phyloP scores from a whole-genome alignment of 2,888 invertebrate genomes.

The Biston stratarius region DNA sequence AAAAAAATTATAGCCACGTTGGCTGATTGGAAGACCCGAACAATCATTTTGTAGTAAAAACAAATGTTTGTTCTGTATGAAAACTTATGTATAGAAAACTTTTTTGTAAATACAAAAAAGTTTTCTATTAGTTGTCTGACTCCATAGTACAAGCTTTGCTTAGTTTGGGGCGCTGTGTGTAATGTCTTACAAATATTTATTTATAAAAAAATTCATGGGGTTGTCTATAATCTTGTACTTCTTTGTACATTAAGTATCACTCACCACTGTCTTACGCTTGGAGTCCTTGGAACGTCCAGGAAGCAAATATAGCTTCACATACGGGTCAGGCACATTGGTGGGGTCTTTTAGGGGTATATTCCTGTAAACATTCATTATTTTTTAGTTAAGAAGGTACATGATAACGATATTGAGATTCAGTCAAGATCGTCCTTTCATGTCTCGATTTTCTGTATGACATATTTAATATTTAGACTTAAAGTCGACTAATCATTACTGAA shows the following conservation, averaged over 20 bases:
- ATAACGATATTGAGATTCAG: not conserved
- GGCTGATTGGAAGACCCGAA: too few species aligned
- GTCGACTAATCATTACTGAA: not conserved
- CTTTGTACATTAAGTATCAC: conserved; percentile 48
- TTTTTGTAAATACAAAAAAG: too few species aligned
- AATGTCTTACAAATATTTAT: too few species aligned
- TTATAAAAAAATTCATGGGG: too few species aligned
- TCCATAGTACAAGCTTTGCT: too few species aligned
- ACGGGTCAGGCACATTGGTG: conserved; percentile 94
- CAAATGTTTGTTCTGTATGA: too few species aligned
- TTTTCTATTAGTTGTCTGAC: too few species aligned
- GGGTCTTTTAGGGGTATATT: conserved; percentile 90
- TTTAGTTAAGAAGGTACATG: not conserved
- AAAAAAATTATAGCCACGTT: too few species aligned
- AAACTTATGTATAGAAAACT: too few species aligned
- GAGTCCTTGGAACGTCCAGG: conserved; percentile 95
- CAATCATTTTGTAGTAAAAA: too few species aligned
- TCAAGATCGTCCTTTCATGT: not conserved
- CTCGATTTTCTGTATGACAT: not conserved
- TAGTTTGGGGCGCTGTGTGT: too few species aligned
- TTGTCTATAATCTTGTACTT: too few species aligned
- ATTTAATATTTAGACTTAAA: not conserved
- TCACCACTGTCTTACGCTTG: conserved; percentile 93
- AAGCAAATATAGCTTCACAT: conserved; percentile 94
- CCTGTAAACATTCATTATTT: not conserved